A percentile compares a stretch with the other conserved stretches of the same genome.
These are phyloP conservation scores for Myotis pilosus DNA, from an alignment of 2,797 vertebrate species.

Conservation along the genomic window DNA sequence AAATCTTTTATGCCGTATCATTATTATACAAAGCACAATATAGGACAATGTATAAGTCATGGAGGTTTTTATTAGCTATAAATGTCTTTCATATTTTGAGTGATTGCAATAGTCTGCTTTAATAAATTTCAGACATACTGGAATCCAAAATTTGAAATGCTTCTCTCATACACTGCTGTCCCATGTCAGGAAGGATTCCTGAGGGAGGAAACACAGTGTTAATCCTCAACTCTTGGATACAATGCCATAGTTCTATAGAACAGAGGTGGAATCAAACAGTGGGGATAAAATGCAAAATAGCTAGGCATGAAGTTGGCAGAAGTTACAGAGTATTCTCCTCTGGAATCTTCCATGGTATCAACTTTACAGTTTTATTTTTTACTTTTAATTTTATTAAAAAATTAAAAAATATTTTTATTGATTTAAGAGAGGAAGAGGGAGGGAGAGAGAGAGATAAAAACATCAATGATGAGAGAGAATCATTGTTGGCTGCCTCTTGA, in stretches of 20 bases:
- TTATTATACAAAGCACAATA: background rate
- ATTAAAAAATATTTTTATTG: too few relatives aligned
- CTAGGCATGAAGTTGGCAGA: background rate
- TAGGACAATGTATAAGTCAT: background rate
- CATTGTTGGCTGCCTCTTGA: too few relatives aligned
- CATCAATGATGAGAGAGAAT: too few relatives aligned
- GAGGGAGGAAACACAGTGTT: background rate
- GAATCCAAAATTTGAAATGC: constrained; percentile 1
- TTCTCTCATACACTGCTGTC: background rate
- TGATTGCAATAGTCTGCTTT: background rate
- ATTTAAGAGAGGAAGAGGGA: too few relatives aligned
- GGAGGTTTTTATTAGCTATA: background rate
- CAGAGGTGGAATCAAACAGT: background rate
- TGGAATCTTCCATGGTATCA: background rate
- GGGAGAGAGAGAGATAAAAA: too few relatives aligned
- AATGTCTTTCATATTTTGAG: background rate
- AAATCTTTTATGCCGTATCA: background rate
- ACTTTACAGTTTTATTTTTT: background rate
- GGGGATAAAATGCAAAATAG: background rate
- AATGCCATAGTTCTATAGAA: background rate
- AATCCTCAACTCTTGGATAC: background rate
- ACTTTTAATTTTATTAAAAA: too few relatives aligned
- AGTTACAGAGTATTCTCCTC: background rate
- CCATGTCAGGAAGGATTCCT: background rate
- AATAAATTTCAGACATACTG: constrained; percentile 8